Base-by-base conservation (phyloP, 2,797 vertebrate species). In the Gymnoscopelus microlampas region DNA sequence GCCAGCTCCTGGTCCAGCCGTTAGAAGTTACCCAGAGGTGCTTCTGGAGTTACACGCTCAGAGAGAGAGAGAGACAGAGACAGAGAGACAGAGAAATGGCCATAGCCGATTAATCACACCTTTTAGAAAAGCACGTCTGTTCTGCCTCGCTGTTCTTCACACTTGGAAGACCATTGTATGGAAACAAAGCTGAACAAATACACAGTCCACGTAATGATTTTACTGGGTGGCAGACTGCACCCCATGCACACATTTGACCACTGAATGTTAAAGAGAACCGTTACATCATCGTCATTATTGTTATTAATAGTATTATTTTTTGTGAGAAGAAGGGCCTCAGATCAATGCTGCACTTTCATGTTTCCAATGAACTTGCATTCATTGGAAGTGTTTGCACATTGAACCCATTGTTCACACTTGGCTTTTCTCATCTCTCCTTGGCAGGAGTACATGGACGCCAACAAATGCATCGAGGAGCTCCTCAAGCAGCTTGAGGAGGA, bases 401-500 rank as follows among this genome's bases (percentile, higher is more conserved):
- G 71, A 64, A 64, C 54, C 48, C 23, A 32, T 60, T 86, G 63
- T 82, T 83, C 51, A 68, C 74, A 29, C n/a, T 63, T 72, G 71
- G 61, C 67, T 58, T 68, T 62, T 73, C 59, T 71, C 14, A 0
- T 77, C 64, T 84, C 54, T 74, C 62, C 74, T 85, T 47, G 63
- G 19, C 85, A 98, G 96, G 96, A 96, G 73, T 95, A 95, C 82
- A 95, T 96, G 95, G 95, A 96, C 50, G 94, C 95, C 72, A 96
- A 96, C 89, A 95, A 93, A 86, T 96, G 95, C 83, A 94, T 95
- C 0, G 94, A 96, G 3, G 95, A 96, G 78, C 92, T 97, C 49
- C 90, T 96, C 68, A 94, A 93, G 58, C 95, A 96, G 79, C 92
- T 97, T 0, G 95, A 96, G 86, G 95, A 96, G 56, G 95, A 97